Conservation (phyloP, 2,113 vertebrate species). For the Ginglymostoma cirratum region DNA sequence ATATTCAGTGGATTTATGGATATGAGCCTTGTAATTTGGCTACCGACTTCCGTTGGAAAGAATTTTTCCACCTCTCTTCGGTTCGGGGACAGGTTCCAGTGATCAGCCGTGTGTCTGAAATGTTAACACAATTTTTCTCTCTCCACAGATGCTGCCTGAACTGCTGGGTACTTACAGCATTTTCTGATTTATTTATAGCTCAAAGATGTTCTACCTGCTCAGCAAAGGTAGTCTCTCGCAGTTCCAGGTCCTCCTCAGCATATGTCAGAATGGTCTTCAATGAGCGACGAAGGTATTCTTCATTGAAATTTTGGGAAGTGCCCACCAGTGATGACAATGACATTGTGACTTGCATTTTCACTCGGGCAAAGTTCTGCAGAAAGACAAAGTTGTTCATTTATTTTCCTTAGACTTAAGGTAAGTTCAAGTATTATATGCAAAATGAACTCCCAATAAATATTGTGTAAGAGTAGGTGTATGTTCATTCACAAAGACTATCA, state of each 20-base stretch:
- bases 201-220: slow-evolving; percentile 63
- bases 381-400: neutral
- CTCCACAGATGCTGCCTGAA: neutral
- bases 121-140: neutral
- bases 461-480: neutral
- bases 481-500: neutral
- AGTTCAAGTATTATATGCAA: neutral
- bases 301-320: slow-evolving; percentile 74
- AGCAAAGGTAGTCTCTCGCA: slow-evolving; percentile 73
- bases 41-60: neutral
- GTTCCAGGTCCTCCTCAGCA: slow-evolving; percentile 75
- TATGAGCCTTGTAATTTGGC: neutral
- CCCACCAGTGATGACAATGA: slow-evolving; percentile 83
- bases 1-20: neutral
- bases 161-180: neutral
- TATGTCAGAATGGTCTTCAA: slow-evolving; percentile 86
- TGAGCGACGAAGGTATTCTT: slow-evolving; percentile 76
- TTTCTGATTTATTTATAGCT: neutral
- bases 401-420: neutral
- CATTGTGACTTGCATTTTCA: slow-evolving; percentile 94
- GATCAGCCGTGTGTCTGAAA: neutral
- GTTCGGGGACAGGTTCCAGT: neutral
- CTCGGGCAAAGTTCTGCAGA: slow-evolving; percentile 79
- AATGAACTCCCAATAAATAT: neutral
- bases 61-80: neutral